phyloP scores from a whole-genome alignment of 2,113 vertebrate species.

The Empidonax traillii region DNA sequence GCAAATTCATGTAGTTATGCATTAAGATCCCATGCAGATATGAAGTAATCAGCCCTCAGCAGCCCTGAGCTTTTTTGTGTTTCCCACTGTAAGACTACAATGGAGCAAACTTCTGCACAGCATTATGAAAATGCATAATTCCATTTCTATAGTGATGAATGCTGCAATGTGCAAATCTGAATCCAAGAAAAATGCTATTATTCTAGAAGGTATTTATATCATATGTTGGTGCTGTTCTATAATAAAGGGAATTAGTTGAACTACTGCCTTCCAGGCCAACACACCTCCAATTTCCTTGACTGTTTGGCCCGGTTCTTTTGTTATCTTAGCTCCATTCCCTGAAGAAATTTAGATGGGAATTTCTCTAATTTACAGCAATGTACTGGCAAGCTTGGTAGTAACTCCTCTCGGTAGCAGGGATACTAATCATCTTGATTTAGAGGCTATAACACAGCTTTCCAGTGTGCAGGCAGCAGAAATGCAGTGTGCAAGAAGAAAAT shows the following conservation, averaged over 20 bases:
- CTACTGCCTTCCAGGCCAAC: background rate
- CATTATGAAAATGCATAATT: background rate
- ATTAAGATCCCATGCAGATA: background rate
- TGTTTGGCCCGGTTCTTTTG: background rate
- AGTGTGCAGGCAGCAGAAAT: background rate
- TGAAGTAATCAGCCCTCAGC: background rate
- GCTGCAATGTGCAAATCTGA: background rate
- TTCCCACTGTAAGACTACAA: background rate
- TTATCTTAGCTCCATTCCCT: background rate
- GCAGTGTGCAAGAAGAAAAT: background rate
- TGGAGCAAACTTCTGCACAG: background rate
- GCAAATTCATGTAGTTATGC: background rate
- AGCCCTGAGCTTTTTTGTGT: background rate
- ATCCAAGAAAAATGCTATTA: background rate
- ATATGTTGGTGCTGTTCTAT: background rate
- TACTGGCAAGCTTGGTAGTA: background rate
- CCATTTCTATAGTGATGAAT: background rate
- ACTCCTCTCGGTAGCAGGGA: background rate
- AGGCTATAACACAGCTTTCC: background rate
- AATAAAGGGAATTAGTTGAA: background rate
- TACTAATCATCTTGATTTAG: background rate
- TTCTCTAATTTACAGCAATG: background rate
- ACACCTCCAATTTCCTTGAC: background rate
- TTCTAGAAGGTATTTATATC: background rate
- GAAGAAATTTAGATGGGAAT: background rate